These are phyloP conservation scores for Nemopilema nomurai DNA, from an alignment of 30 jellyfish, hydroid and myxozoan species.

Conservation along the genomic window DNA sequence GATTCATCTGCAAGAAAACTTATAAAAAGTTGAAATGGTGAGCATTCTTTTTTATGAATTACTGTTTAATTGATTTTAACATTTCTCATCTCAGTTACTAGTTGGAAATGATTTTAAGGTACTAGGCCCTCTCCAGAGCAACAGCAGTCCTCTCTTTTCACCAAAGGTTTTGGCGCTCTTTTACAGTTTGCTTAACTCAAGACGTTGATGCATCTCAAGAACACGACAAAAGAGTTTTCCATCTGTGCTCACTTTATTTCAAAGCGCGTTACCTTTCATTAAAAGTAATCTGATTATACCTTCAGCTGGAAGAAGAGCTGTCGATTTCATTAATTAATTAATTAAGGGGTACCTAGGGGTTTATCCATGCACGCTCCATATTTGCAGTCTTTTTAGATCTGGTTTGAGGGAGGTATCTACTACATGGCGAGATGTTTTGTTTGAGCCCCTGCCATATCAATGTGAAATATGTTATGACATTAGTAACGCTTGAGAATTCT, in stretches of 20 bases:
- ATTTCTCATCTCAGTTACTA: neutral
- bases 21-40: neutral
- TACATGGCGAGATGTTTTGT: no score
- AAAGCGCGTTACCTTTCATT: no score
- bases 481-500: no score
- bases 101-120: neutral
- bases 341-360: no score
- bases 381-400: no score
- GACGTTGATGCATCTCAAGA: neutral
- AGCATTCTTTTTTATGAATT: neutral
- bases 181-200: neutral
- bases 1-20: neutral
- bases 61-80: neutral
- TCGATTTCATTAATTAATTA: no score
- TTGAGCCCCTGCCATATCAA: no score
- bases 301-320: no score
- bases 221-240: neutral
- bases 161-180: conserved; percentile 6
- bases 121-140: neutral
- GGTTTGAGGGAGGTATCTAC: no score
- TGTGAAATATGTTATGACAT: no score
- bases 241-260: neutral
- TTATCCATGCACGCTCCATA: no score
- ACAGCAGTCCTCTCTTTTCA: neutral
- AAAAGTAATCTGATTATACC: no score